phyloP scores from a whole-genome alignment of 2,113 vertebrate genomes.

The Macquaria australasica region DNA sequence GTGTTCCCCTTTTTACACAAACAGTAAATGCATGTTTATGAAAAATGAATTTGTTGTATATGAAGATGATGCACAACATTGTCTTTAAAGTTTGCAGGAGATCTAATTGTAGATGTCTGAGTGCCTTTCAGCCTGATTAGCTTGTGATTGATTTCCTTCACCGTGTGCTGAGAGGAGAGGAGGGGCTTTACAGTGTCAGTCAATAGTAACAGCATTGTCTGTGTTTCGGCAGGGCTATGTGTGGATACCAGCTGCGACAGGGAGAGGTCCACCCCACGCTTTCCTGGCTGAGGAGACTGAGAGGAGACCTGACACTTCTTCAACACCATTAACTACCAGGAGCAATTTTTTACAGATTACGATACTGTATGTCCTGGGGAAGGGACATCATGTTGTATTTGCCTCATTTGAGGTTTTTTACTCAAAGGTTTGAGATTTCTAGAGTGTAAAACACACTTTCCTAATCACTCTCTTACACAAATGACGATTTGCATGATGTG shows the following conservation, averaged over 20 bases:
- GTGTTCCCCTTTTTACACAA: too few relatives aligned
- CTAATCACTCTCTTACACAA: neutral
- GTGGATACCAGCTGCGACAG: slow-evolving; percentile 9
- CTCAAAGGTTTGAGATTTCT: neutral
- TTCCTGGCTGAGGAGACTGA: slow-evolving; percentile 43
- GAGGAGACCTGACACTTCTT: neutral
- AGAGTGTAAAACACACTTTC: neutral
- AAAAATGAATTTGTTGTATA: neutral
- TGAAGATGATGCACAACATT: neutral
- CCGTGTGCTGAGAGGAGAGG: neutral
- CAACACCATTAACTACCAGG: neutral
- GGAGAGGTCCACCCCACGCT: slow-evolving; percentile 28
- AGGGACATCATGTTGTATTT: neutral
- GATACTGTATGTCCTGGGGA: neutral
- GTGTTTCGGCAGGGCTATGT: slow-evolving; percentile 25
- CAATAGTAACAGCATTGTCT: slow-evolving; percentile 48
- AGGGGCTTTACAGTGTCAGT: neutral
- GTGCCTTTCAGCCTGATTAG: slow-evolving; percentile 28
- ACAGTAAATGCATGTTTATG: too few relatives aligned
- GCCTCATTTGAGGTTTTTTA: neutral
- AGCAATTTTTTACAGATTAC: neutral
- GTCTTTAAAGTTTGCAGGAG: slow-evolving; percentile 2
- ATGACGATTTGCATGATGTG: neutral
- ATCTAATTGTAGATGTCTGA: neutral
- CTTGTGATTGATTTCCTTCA: slow-evolving; percentile 46